Percentiles rank a stretch among this genome's conserved stretches.
These are phyloP conservation scores for Stramonita haemastoma DNA, from an alignment of 2,888 invertebrate species.

Conservation along the genomic window DNA sequence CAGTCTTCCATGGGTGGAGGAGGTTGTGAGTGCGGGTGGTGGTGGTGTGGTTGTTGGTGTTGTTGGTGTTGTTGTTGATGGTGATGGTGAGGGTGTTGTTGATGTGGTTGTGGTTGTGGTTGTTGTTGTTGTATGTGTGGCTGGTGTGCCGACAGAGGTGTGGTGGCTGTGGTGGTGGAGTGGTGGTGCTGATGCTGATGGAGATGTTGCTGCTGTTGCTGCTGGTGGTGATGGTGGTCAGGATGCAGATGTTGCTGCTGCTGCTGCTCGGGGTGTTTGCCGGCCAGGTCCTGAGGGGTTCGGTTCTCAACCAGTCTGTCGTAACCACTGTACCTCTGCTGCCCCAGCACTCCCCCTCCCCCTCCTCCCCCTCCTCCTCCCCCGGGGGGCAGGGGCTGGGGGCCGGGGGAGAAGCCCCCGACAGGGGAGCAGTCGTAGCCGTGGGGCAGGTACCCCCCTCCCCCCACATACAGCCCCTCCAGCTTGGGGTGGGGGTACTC, in stretches of 20 bases:
- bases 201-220: slow-evolving; percentile 29
- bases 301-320: slow-evolving; percentile 34
- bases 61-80: slow-evolving; percentile 42
- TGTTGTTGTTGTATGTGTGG: slow-evolving; percentile 19
- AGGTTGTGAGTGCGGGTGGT: slow-evolving; percentile 40
- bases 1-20: slow-evolving; percentile 43
- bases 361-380: not conserved
- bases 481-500: slow-evolving; percentile 1
- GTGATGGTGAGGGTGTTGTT: slow-evolving; percentile 30
- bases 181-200: slow-evolving; percentile 41
- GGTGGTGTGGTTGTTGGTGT: slow-evolving; percentile 32
- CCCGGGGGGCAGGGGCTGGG: not conserved
- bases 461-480: slow-evolving; percentile 12
- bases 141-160: slow-evolving; percentile 28
- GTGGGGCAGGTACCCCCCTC: slow-evolving; percentile 15
- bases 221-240: slow-evolving; percentile 4
- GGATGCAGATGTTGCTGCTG: not conserved
- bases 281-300: slow-evolving; percentile 32
- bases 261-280: not conserved
- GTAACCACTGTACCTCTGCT: not conserved
- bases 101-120: slow-evolving; percentile 28
- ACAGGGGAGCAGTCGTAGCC: slow-evolving; percentile 24
- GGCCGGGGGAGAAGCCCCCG: slow-evolving; percentile 30
- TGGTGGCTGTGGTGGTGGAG: not conserved
- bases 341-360: not conserved